phyloP scores from a whole-genome alignment of 2,113 vertebrate genomes.

The Lophochroa leadbeateri region DNA sequence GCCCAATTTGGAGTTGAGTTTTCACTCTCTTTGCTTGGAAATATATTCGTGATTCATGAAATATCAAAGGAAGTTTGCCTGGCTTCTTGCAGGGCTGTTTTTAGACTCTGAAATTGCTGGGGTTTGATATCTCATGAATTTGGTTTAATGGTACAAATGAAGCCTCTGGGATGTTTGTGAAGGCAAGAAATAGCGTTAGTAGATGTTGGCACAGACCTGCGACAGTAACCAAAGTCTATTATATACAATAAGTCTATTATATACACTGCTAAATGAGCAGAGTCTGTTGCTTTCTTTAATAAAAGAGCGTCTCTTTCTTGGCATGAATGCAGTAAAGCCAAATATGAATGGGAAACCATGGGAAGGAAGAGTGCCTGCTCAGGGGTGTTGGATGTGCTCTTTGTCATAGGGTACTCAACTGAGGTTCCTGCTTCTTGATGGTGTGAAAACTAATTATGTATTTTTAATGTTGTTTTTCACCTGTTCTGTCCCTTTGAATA shows the following conservation, averaged over 20 bases:
- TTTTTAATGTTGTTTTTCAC: constrained; percentile 26
- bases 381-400: not conserved
- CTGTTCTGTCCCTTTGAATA: constrained; percentile 21
- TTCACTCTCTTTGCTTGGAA: constrained; percentile 58
- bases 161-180: constrained; percentile 5
- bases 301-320: constrained; percentile 21
- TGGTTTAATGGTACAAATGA: not conserved
- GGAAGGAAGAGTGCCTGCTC: not conserved
- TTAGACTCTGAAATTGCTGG: constrained; percentile 54
- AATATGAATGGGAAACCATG: constrained; percentile 20
- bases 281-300: constrained; percentile 2
- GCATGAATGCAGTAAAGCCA: constrained; percentile 12
- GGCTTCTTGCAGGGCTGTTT: constrained; percentile 25
- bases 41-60: not conserved
- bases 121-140: constrained; percentile 1
- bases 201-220: not conserved
- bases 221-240: not conserved
- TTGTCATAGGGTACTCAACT: not conserved
- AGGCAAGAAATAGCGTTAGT: constrained; percentile 28
- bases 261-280: not conserved
- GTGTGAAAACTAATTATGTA: not conserved
- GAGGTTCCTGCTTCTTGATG: not conserved
- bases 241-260: constrained; percentile 16
- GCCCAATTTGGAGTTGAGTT: constrained; percentile 1
- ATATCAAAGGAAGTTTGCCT: constrained; percentile 37